These are phyloP conservation scores for Phaethon lepturus DNA, from an alignment of 2,113 vertebrate genomes.

Conservation along the genomic window DNA sequence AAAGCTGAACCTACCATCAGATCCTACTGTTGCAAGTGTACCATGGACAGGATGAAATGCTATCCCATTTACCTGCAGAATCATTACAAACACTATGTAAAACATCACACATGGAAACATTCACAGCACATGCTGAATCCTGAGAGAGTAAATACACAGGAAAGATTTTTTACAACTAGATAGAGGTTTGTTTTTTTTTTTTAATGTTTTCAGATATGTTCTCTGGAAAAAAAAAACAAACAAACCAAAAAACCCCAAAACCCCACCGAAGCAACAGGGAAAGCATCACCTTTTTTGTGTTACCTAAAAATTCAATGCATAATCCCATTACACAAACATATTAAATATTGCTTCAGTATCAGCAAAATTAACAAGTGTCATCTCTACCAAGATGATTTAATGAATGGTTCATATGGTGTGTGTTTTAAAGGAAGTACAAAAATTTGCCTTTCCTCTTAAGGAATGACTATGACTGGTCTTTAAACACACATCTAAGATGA, in stretches of 20 bases:
- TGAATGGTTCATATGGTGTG: background rate
- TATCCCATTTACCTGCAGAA: constrained; percentile 92
- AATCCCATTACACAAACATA: background rate
- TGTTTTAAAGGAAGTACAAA: background rate
- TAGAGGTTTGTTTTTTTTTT: background rate
- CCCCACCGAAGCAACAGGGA: background rate
- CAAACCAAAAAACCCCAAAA: background rate
- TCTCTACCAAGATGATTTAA: background rate
- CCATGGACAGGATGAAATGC: constrained; percentile 97
- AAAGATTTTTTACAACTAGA: background rate
- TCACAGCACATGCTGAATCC: background rate
- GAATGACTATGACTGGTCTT: background rate
- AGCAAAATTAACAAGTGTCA: background rate
- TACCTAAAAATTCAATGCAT: background rate
- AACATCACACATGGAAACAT: background rate
- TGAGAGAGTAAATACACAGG: background rate
- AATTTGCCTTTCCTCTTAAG: background rate
- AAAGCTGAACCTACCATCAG: constrained; percentile 97
- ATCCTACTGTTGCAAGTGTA: constrained; percentile 94
- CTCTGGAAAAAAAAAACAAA: background rate
- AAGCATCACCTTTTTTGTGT: background rate
- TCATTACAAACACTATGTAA: background rate
- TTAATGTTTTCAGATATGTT: background rate
- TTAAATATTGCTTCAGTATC: background rate
- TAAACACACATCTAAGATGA: background rate